A percentile compares a stretch with the other conserved stretches of the same genome.
Conservation (phyloP, 2,797 vertebrate species). For the Rhinoraja longicauda region DNA sequence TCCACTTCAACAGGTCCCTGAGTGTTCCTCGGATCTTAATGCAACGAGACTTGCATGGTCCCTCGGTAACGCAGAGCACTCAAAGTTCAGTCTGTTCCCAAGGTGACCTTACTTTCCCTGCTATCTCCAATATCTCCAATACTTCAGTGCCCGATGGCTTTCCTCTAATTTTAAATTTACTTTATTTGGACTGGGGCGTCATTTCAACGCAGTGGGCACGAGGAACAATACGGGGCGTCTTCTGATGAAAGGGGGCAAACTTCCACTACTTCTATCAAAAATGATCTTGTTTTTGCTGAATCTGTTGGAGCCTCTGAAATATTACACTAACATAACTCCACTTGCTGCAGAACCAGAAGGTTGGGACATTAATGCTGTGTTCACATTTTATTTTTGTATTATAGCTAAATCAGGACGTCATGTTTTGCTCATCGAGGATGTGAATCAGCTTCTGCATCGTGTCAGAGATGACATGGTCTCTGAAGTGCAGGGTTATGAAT, state of each 20-base stretch:
- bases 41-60: neutral
- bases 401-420: neutral
- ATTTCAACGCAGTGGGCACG: neutral
- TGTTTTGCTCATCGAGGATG: neutral
- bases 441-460: neutral
- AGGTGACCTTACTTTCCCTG: neutral
- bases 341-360: neutral
- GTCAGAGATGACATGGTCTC: neutral
- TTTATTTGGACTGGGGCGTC: neutral
- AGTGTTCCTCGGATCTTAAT: neutral
- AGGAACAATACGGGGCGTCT: neutral
- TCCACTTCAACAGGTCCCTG: neutral
- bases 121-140: too few species aligned
- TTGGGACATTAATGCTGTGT: neutral
- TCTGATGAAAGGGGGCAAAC: too few species aligned
- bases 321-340: neutral
- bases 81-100: neutral
- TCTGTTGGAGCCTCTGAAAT: neutral
- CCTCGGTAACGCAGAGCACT: neutral
- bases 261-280: neutral
- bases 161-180: neutral
- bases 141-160: neutral
- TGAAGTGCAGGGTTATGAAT: neutral
- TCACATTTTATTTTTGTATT: neutral
- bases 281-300: neutral